Percentiles rank a stretch among this genome's conserved stretches.
phyloP scores from a whole-genome alignment of 2,113 vertebrate species.

The Perca fluviatilis region DNA sequence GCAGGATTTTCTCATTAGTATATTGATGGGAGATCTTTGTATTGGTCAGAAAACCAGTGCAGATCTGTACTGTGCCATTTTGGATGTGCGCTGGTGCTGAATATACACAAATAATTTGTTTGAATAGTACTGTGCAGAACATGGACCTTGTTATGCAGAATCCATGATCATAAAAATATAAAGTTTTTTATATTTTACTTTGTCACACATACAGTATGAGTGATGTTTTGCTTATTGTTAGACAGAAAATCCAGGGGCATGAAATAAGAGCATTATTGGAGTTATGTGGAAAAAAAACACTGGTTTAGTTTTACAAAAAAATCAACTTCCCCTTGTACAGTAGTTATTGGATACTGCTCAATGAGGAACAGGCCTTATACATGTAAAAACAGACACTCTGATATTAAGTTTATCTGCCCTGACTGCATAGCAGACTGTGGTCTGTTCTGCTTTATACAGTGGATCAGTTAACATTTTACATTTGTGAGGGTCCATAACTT shows the following conservation, averaged over 20 bases:
- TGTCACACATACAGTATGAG: not conserved
- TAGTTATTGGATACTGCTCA: not conserved
- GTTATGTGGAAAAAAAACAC: not conserved
- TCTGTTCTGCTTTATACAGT: slow-evolving; percentile 2
- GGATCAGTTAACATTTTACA: not conserved
- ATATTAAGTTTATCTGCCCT: not conserved
- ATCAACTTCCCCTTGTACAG: not conserved
- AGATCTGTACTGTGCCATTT: slow-evolving; percentile 26
- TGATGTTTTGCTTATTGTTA: not conserved
- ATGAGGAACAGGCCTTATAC: not conserved
- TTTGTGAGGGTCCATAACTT: not conserved
- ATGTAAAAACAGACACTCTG: not conserved
- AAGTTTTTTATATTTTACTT: not conserved
- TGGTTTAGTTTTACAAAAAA: not conserved
- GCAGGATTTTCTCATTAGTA: slow-evolving; percentile 18
- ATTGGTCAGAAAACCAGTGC: slow-evolving; percentile 31
- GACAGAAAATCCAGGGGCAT: not conserved
- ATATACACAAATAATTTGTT: slow-evolving; percentile 51
- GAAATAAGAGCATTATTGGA: not conserved
- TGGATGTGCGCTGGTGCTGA: slow-evolving; percentile 41
- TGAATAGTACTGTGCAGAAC: not conserved
- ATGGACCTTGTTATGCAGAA: not conserved
- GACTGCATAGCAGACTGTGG: not conserved
- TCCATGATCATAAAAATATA: not conserved
- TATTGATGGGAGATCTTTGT: slow-evolving; percentile 20